Percentiles rank a stretch among this genome's conserved stretches.
Conservation (phyloP, 1,140 invertebrate species). For the Euura saliciscinereae region DNA sequence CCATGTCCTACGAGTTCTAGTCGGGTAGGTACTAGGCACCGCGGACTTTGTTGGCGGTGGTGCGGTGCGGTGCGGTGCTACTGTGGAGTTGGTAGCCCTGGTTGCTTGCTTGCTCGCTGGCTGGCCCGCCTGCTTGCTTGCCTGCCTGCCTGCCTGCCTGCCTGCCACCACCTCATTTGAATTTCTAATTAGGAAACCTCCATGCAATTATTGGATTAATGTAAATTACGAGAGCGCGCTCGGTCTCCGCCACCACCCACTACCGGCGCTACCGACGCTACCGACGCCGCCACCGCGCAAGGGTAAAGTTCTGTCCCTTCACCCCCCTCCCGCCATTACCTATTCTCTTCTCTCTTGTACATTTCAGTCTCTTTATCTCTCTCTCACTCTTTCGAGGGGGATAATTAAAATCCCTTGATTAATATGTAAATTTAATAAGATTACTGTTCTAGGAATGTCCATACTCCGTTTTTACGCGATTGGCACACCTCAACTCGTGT, state of each 20-base stretch:
- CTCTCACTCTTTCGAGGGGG: slow-evolving; percentile 57
- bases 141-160: slow-evolving; percentile 56
- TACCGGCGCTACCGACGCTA: slow-evolving; percentile 41
- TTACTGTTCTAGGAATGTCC: slow-evolving; percentile 77
- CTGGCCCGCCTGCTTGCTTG: slow-evolving; percentile 27
- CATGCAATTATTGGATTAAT: slow-evolving; percentile 93
- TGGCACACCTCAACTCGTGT: slow-evolving; percentile 38
- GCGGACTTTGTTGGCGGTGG: slow-evolving; percentile 17
- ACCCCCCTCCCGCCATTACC: slow-evolving; percentile 23
- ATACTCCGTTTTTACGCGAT: slow-evolving; percentile 26
- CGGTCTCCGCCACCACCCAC: slow-evolving; percentile 60
- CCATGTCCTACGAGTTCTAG: background rate
- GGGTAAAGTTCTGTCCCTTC: slow-evolving; percentile 47
- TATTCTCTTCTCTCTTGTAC: slow-evolving; percentile 21
- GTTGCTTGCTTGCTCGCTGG: slow-evolving; percentile 18
- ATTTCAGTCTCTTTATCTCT: slow-evolving; percentile 28
- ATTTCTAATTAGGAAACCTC: slow-evolving; percentile 91
- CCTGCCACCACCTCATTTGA: slow-evolving; percentile 83
- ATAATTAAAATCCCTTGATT: slow-evolving; percentile 97
- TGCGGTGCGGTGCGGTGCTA: slow-evolving; percentile 27
- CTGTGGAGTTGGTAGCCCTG: slow-evolving; percentile 59
- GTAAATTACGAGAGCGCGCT: slow-evolving; percentile 85
- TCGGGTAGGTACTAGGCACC: slow-evolving; percentile 5
- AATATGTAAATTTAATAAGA: slow-evolving; percentile 98
- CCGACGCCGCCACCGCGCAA: slow-evolving; percentile 54